Conservation (phyloP, 1,140 invertebrate species). For the Nasonia longicornis region DNA sequence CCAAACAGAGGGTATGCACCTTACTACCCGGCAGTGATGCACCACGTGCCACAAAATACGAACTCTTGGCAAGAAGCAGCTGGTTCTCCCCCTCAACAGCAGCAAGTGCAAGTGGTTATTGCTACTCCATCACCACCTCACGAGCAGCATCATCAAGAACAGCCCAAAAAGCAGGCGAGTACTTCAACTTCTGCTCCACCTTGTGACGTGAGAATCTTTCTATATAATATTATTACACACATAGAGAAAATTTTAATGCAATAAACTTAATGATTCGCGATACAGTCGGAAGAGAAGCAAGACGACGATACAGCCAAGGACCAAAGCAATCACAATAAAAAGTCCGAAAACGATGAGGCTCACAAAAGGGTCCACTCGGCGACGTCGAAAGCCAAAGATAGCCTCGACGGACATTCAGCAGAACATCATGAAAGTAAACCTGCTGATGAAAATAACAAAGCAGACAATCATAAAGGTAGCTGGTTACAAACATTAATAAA, state of each 20-base stretch:
- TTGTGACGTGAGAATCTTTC: conserved; percentile 26
- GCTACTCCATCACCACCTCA: neutral
- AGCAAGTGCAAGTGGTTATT: neutral
- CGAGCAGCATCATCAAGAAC: neutral
- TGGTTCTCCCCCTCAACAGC: conserved; percentile 34
- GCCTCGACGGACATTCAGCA: neutral
- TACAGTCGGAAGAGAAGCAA: conserved; percentile 15
- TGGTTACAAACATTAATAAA: neutral
- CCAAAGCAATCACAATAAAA: neutral
- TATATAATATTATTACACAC: neutral
- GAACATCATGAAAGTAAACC: conserved; percentile 13
- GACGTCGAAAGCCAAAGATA: neutral
- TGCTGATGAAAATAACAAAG: neutral
- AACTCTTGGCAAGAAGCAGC: conserved; percentile 54
- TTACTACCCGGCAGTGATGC: conserved; percentile 52
- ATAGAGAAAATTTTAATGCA: neutral
- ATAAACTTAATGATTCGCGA: neutral
- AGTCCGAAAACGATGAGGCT: neutral
- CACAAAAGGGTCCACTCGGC: neutral
- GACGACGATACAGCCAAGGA: neutral
- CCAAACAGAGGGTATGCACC: conserved; percentile 50
- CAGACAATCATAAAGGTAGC: conserved; percentile 28
- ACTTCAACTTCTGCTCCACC: neutral
- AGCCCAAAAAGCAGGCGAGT: neutral
- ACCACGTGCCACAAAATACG: conserved; percentile 19